Evolutionary conservation across 2,888 invertebrate genomes (phyloP), one percentile per base, ranked within the genome.

Genomic region (Argynnis bischoffii): DNA sequence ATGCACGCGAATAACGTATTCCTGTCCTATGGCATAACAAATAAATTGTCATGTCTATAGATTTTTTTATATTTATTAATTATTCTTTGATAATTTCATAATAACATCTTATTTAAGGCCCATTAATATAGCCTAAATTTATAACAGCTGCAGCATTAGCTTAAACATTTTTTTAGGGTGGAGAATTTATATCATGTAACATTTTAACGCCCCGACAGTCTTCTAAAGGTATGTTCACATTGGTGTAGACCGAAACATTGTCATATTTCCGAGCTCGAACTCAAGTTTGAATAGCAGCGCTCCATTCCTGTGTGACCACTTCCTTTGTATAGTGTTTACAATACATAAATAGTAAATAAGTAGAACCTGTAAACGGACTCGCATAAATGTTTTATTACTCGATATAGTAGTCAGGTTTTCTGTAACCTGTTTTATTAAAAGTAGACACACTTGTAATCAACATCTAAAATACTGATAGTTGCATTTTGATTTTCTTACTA

Each of bases 211-310:
- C 69, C 79, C 79, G 50, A 74, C 78, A 74, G 75, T 72, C 76
- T 81, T 78, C 79, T 86, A 86, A 88, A 89, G 90, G 88, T 86
- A 83, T 82, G 83, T 82, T 85, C 88, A 85, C 88, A 85, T 84
- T 72, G 85, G 81, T 78, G 81, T 82, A 83, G 79, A 79, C 83
- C 82, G 81, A 83, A 85, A 83, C 88, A 89, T 89, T 89, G 90
- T 90, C 89, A 89, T 89, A 89, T 86, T 89, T 88, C 78, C 80
- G 78, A 80, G 82, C 81, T 73, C 77, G 77, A 79, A 78, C 81
- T 78, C 80, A 79, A 84, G 81, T 84, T 86, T 87, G 86, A 85
- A 86, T 82, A 85, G 84, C 74, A 79, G 79, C 79, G 74, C 73
- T 75, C 75, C 72, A 69, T 79, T 81, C 80, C 82, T 79, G 77